Percentiles rank a stretch among this genome's conserved stretches.
Evolutionary conservation across 2,797 vertebrate species (phyloP).

Genomic region (Argentina silus): DNA sequence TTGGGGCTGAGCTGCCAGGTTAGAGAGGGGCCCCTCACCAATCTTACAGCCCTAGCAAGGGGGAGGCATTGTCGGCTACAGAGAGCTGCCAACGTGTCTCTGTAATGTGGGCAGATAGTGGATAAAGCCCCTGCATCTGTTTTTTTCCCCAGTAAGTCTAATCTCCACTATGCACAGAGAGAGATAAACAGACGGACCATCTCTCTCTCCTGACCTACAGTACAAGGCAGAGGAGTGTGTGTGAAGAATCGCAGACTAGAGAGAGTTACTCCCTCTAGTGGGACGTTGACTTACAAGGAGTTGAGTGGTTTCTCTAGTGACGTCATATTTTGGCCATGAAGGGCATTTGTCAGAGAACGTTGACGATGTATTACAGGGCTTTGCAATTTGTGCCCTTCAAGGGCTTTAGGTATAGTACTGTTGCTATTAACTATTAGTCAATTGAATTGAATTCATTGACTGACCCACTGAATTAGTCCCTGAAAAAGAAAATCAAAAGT

Average conservation of each 20-base stretch:
- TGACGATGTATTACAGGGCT: neutral
- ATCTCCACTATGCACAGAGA: constrained; percentile 15
- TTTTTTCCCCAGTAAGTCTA: constrained; percentile 12
- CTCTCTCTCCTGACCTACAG: constrained; percentile 20
- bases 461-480: too few species aligned
- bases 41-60: constrained; percentile 6
- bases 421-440: too few species aligned
- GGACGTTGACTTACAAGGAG: neutral
- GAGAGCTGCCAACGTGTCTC: constrained; percentile 11
- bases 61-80: neutral
- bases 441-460: too few species aligned
- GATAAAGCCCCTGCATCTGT: constrained; percentile 9
- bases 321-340: too few species aligned
- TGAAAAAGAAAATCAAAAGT: too few species aligned
- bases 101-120: constrained; percentile 4
- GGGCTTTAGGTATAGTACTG: too few species aligned
- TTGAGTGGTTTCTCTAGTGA: too few species aligned
- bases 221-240: neutral
- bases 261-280: constrained; percentile 38
- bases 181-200: constrained; percentile 21
- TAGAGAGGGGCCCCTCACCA: constrained; percentile 17
- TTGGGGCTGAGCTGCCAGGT: neutral
- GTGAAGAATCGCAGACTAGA: neutral
- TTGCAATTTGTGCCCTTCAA: too few species aligned
- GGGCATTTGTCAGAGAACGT: neutral